Conservation (phyloP, 2,797 vertebrate genomes). For the Macropodus opercularis region DNA sequence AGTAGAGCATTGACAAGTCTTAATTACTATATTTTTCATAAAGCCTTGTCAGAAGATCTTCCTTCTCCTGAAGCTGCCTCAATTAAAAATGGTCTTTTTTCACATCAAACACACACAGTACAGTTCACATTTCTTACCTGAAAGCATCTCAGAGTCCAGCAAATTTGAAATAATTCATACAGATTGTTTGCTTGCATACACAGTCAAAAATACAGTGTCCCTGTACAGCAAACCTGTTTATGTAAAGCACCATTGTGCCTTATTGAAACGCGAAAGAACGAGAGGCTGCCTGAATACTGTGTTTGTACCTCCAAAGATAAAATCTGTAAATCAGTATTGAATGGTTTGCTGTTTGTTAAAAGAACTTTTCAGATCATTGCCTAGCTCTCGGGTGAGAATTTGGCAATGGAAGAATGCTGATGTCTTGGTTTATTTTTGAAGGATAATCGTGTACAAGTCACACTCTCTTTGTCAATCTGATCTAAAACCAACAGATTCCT, state of each 20-base stretch:
- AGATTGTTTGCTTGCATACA: slow-evolving; percentile 1
- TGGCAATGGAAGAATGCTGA: neutral
- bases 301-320: slow-evolving; percentile 45
- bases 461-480: slow-evolving; percentile 19
- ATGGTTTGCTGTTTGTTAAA: slow-evolving; percentile 3
- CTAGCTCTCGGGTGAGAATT: slow-evolving; percentile 12
- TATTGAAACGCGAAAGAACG: slow-evolving; percentile 38
- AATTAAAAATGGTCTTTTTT: slow-evolving; percentile 6
- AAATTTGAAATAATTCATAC: slow-evolving; percentile 24
- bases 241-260: slow-evolving; percentile 57
- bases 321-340: slow-evolving; percentile 45
- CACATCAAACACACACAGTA: neutral
- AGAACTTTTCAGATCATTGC: slow-evolving; percentile 23
- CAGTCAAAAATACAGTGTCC: slow-evolving; percentile 10
- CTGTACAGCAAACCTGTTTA: slow-evolving; percentile 28
- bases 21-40: slow-evolving; percentile 9
- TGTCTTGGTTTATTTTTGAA: slow-evolving; percentile 41
- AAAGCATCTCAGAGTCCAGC: slow-evolving; percentile 41
- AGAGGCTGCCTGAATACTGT: slow-evolving; percentile 14
- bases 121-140: slow-evolving; percentile 23
- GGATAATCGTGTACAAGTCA: neutral
- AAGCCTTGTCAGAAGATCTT: slow-evolving; percentile 3
- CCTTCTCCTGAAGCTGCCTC: neutral
- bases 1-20: slow-evolving; percentile 20
- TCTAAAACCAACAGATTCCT: slow-evolving; percentile 29